A percentile compares a stretch with the other conserved stretches of the same genome.
These are phyloP conservation scores for Toxostoma redivivum DNA, from an alignment of 2,113 vertebrate genomes.

Conservation along the genomic window DNA sequence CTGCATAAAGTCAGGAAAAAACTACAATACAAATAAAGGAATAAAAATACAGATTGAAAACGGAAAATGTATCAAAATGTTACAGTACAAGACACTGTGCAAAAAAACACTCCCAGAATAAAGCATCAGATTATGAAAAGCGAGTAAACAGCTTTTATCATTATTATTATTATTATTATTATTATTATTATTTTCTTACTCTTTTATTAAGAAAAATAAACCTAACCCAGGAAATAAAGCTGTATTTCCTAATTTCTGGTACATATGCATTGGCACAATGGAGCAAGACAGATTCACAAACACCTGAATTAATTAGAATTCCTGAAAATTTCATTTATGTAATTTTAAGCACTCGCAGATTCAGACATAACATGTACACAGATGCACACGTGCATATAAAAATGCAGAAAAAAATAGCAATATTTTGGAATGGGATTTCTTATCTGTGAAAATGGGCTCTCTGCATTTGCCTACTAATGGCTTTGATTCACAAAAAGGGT, in stretches of 20 bases:
- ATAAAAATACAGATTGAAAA: background rate
- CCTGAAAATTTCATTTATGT: background rate
- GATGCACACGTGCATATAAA: fast-evolving
- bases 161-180: too few species aligned
- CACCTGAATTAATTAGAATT: background rate
- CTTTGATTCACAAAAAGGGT: background rate
- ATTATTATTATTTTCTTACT: background rate
- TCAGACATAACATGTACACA: background rate
- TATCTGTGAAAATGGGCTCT: background rate
- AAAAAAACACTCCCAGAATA: background rate
- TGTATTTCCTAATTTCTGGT: background rate
- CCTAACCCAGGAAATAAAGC: background rate
- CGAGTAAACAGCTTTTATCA: background rate
- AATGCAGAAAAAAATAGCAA: fast-evolving
- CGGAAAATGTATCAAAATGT: background rate
- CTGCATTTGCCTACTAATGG: background rate
- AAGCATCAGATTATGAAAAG: background rate
- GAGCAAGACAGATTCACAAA: background rate
- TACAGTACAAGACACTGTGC: background rate
- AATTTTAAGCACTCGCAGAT: background rate
- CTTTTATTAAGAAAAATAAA: background rate
- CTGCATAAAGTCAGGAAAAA: background rate
- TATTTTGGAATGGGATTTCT: background rate
- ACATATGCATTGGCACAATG: background rate
- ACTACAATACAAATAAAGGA: background rate